Conservation (phyloP, 2,888 invertebrate genomes). For the Theretra japonica region DNA sequence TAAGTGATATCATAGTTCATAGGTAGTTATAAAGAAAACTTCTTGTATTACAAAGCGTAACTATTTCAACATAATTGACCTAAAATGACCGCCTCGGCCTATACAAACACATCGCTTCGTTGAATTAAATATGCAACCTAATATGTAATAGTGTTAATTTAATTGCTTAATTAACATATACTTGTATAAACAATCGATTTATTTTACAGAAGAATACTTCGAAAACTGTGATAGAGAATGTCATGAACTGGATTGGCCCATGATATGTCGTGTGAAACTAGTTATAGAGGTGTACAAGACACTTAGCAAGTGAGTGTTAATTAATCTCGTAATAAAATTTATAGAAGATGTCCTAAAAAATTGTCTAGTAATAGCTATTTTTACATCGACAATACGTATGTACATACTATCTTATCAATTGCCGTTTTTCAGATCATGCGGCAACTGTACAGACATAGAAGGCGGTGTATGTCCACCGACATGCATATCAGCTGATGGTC, state of each 20-base stretch:
- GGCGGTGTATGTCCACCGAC: conserved; percentile 85
- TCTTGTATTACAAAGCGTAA: not conserved
- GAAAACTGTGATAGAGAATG: conserved; percentile 91
- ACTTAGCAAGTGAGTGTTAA: conserved; percentile 86
- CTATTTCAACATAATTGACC: not conserved
- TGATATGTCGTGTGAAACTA: conserved; percentile 91
- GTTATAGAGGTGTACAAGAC: conserved; percentile 90
- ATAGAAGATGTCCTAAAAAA: not conserved
- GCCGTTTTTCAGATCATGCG: conserved; percentile 83
- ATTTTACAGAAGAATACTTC: conserved; percentile 88
- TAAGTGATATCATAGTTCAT: not conserved
- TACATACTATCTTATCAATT: not conserved
- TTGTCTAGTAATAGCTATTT: not conserved
- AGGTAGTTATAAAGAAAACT: not conserved
- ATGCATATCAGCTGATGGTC: conserved; percentile 88
- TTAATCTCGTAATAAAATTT: not conserved
- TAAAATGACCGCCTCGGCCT: not conserved
- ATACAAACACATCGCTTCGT: not conserved
- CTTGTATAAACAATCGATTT: not conserved
- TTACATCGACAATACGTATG: not conserved
- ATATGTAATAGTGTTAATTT: not conserved
- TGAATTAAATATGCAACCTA: not conserved
- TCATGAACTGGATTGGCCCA: conserved; percentile 90
- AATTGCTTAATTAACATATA: not conserved
- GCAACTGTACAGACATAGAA: conserved; percentile 86